Base-by-base conservation (phyloP, 37 sponge, comb jelly and placozoan species). In the Geodia barretti region DNA sequence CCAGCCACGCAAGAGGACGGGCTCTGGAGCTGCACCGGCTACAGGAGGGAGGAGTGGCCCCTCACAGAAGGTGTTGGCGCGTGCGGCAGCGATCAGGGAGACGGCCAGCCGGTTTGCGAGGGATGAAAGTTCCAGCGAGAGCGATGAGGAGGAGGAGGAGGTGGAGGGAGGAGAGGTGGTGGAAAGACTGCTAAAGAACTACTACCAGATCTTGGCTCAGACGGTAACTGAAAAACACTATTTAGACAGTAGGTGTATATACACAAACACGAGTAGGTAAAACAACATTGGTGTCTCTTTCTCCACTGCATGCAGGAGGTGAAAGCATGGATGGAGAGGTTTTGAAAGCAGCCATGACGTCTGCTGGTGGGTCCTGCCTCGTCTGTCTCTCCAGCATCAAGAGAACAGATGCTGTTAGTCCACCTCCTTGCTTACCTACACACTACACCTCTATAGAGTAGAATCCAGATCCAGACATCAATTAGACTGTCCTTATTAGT, bases 381-480 rank as follows among this genome's bases (percentile, higher is more conserved):
- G 54, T 79, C 39, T 89, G 84, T 62, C 68, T 84, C 36, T 74
- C 71, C 40, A 36, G 68, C 39, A 68, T 83, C 36, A 66, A 39
- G 65, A 40, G 84, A 47, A 28, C 17, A 14, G 68, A 88, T 28
- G 83, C 88, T 39, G 83, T 83, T 42, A 83, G 67, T 33, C 41
- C 35, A 36, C 14, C 78, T 9, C 78, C 35, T 34, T 24, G 62
- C 30, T 58, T 26, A 60, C 4, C 62, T 26, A 29, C 62, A 19
- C 76, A 28, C 62, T 31, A 31, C 35, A 30, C 70, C 70, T 34
- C 34, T 34, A n/a, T n/a, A n/a, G n/a, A n/a, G n/a, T n/a, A n/a
- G n/a, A n/a, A n/a, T n/a, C n/a, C n/a, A n/a, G n/a, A n/a, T n/a
- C n/a, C n/a, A n/a, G n/a, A n/a, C n/a, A n/a, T n/a, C n/a, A n/a